A percentile compares a stretch with the other conserved stretches of the same genome.
phyloP scores from a whole-genome alignment of 2,113 vertebrate species.

The Drymodes brunneopygia region DNA sequence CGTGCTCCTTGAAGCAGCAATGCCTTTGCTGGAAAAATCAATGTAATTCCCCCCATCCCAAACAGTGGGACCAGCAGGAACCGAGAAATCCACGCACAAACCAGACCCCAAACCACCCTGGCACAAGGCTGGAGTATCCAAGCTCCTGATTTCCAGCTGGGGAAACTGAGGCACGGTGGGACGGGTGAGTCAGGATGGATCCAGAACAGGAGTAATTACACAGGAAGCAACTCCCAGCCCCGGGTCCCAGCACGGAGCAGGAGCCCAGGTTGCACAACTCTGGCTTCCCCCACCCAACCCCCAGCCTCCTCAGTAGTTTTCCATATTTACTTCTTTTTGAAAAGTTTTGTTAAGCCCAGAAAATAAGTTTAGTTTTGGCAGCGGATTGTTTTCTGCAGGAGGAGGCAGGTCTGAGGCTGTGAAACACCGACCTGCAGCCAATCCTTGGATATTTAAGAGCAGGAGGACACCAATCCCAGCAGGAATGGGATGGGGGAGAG shows the following conservation, averaged over 20 bases:
- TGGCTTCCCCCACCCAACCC: not conserved
- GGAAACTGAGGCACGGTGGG: not conserved
- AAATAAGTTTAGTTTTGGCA: not conserved
- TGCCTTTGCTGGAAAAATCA: not conserved
- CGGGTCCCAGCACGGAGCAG: not conserved
- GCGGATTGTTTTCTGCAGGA: not conserved
- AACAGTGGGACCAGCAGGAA: not conserved
- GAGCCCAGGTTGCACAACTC: not conserved
- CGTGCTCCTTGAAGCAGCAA: not conserved
- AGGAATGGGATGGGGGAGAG: fast-evolving
- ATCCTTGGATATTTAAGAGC: fast-evolving
- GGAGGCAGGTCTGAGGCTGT: fast-evolving
- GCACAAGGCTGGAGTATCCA: fast-evolving
- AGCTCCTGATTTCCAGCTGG: fast-evolving
- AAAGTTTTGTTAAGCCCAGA: not conserved
- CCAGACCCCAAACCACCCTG: fast-evolving
- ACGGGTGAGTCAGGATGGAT: not conserved
- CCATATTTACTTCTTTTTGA: not conserved
- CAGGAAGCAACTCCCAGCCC: not conserved
- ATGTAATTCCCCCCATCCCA: not conserved
- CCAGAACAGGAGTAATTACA: not conserved
- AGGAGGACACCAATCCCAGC: not conserved
- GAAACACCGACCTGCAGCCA: fast-evolving
- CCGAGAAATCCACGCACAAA: not conserved
- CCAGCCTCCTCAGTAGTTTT: not conserved